Base-by-base conservation (phyloP, 2,888 invertebrate species). In the Sarcophaga caerulescens region DNA sequence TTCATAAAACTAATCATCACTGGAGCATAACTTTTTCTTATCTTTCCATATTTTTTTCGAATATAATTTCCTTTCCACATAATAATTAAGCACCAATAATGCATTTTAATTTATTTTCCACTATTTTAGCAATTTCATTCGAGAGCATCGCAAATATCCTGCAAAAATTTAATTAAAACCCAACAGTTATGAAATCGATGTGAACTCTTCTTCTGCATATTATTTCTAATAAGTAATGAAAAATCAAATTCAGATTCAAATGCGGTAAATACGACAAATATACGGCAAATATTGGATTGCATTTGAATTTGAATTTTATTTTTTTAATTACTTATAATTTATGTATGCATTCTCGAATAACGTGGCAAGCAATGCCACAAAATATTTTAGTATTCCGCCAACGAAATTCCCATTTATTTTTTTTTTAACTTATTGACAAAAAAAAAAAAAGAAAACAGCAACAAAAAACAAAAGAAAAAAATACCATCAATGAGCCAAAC, bases 301-400 rank as follows among this genome's bases (percentile, higher is more conserved):
- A 44, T 66, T 44, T 3, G 25, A 84, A 65, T 75, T 75, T 5
- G 59, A 35, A 35, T 35, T 35, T 35, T 6, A 35, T 35, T 69
- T 79, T 47, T 80, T 75, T 66, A 75, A 79, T 84, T 60, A 66
- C 45, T 60, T 70, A 59, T 70, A 70, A 70, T 79, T 79, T 79
- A 79, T 84, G 57, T 78, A 70, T 35, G 59, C 62, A 65, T 47
- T 47, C 6, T 47, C 14, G 4, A 2, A 14, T 47, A 47, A 47
- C 47, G 47, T 35, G 6, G 35, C 35, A 35, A 35, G 14, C 14
- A 69, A 45, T 74, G 60, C 63, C 44, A 11, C 8, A 44, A 66
- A 60, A 12, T 21, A 47, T 6, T 23, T 19, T 47, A 47, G n/a
- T 17, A 14, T 62, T 23, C 69, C 62, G 44, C 68, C 70, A 76